Percentiles rank a stretch among this genome's conserved stretches.
phyloP scores from a whole-genome alignment of 2,888 invertebrate species.

The Dione vanillae region DNA sequence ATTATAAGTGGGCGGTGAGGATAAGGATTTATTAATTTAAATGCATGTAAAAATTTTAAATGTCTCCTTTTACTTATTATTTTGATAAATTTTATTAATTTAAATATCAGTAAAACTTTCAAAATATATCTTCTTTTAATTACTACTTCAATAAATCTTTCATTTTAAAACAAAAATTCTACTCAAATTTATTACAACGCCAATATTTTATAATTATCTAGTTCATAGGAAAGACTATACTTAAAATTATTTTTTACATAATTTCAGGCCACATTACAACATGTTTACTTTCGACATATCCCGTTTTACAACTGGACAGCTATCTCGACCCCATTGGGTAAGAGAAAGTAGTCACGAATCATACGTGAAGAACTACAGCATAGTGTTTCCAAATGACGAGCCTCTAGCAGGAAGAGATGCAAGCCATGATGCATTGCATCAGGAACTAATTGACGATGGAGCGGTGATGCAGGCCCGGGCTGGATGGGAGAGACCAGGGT shows the following conservation, averaged over 20 bases:
- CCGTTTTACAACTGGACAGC: conserved; percentile 90
- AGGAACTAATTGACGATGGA: conserved; percentile 88
- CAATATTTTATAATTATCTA: too few species aligned
- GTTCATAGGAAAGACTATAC: too few species aligned
- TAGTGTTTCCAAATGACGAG: conserved; percentile 92
- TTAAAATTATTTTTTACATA: too few species aligned
- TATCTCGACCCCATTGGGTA: conserved; percentile 89
- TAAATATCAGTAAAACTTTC: too few species aligned
- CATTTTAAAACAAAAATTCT: too few species aligned
- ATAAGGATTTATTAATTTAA: neutral
- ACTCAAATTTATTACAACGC: too few species aligned
- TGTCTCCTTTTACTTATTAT: too few species aligned
- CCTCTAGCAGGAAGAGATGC: conserved; percentile 90
- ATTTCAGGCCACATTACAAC: conserved; percentile 88
- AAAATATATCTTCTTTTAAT: too few species aligned
- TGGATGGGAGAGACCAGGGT: conserved; percentile 95
- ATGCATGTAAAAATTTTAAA: too few species aligned
- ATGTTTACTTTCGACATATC: conserved; percentile 95
- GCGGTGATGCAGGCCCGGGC: conserved; percentile 95
- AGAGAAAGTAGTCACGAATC: conserved; percentile 94
- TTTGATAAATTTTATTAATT: too few species aligned
- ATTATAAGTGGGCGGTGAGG: conserved; percentile 87
- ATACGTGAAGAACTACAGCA: conserved; percentile 90
- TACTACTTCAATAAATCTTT: too few species aligned
- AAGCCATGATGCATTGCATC: conserved; percentile 75